phyloP scores from a whole-genome alignment of 1,140 invertebrate species.

The Neodiprion lecontei region DNA sequence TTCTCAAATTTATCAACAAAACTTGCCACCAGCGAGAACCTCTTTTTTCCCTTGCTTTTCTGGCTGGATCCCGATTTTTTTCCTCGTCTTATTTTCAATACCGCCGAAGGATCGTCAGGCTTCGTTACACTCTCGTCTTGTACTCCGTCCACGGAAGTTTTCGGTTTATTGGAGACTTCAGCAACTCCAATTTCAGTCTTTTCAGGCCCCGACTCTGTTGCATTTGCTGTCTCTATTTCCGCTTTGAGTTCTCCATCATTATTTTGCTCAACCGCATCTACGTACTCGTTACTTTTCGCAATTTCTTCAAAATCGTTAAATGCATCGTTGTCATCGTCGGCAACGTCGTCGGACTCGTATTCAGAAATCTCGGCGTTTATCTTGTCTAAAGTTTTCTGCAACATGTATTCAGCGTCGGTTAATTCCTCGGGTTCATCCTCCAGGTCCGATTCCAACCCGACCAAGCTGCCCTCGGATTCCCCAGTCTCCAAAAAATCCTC shows the following conservation, averaged over 20 bases:
- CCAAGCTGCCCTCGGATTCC: neutral
- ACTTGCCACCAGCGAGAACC: slow-evolving; percentile 57
- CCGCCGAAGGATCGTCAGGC: neutral
- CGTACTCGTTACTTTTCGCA: slow-evolving; percentile 23
- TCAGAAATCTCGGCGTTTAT: slow-evolving; percentile 55
- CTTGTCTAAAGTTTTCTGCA: slow-evolving; percentile 53
- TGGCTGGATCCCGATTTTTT: neutral
- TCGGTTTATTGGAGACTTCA: neutral
- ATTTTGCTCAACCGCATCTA: slow-evolving; percentile 19
- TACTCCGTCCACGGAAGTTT: neutral
- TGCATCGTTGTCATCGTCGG: slow-evolving; percentile 15
- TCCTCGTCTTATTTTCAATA: neutral
- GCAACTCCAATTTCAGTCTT: slow-evolving; percentile 10
- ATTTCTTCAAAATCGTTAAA: slow-evolving; percentile 11
- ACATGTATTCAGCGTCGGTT: slow-evolving; percentile 47
- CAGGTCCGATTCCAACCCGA: slow-evolving; percentile 19
- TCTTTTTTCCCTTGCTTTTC: slow-evolving; percentile 38
- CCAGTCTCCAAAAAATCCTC: neutral
- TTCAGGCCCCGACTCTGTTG: neutral
- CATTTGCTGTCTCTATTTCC: neutral
- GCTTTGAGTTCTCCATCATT: slow-evolving; percentile 21
- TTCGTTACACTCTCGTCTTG: neutral
- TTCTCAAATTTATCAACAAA: slow-evolving; percentile 55
- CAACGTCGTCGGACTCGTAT: slow-evolving; percentile 26
- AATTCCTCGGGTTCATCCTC: slow-evolving; percentile 38